Percentiles rank a stretch among this genome's conserved stretches.
These are phyloP conservation scores for Rhodophaea formosa DNA, from an alignment of 2,888 invertebrate species.

Conservation along the genomic window DNA sequence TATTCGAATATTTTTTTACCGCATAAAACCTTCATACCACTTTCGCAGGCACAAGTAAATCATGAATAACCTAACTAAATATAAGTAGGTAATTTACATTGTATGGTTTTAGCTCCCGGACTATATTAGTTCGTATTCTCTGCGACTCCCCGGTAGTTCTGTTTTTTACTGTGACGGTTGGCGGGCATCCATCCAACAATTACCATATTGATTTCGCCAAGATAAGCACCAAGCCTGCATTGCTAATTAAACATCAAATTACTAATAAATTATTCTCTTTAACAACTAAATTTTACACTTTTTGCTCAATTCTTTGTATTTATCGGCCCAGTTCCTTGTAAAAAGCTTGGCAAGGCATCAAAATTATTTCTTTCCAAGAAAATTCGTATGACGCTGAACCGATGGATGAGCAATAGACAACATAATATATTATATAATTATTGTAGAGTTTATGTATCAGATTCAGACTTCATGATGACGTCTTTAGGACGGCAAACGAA, in stretches of 20 bases:
- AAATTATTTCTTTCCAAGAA: background rate
- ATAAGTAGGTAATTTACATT: too few relatives aligned
- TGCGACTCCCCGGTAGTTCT: conserved; percentile 14
- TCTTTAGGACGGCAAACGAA: too few relatives aligned
- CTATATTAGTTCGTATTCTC: conserved; percentile 13
- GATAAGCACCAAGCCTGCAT: conserved; percentile 46
- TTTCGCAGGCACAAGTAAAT: too few relatives aligned
- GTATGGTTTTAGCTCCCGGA: background rate
- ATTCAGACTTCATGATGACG: background rate
- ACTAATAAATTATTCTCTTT: conserved; percentile 1
- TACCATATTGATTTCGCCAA: conserved; percentile 65
- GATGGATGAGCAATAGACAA: background rate
- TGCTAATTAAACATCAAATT: conserved; percentile 37
- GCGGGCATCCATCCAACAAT: conserved; percentile 42
- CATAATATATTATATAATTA: background rate
- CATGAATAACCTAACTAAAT: too few relatives aligned
- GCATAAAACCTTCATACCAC: too few relatives aligned
- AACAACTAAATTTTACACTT: conserved; percentile 7
- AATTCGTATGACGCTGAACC: background rate
- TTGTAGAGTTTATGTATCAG: background rate
- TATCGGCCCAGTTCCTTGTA: background rate
- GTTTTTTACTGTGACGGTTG: conserved; percentile 53
- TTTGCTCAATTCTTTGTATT: conserved; percentile 2
- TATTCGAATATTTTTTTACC: too few relatives aligned
- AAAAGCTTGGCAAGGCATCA: background rate